phyloP scores from a whole-genome alignment of 2,888 invertebrate species.

The Synanthedon formicaeformis region DNA sequence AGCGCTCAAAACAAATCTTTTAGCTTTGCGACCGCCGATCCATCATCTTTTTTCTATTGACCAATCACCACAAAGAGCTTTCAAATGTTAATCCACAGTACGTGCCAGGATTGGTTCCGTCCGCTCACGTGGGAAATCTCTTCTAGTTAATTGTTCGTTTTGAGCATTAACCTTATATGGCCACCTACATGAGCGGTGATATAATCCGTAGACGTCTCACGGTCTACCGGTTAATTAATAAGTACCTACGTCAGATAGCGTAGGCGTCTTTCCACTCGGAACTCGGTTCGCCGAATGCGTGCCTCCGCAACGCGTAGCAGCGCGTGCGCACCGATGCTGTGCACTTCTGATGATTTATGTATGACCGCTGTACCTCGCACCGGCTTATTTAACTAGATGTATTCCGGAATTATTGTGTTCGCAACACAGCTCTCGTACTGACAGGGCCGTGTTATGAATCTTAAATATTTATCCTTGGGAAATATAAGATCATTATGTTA shows the following conservation, averaged over 20 bases:
- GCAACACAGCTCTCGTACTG: slow-evolving; percentile 36
- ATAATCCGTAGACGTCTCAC: slow-evolving; percentile 54
- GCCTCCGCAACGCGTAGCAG: not conserved
- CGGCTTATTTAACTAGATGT: slow-evolving; percentile 59
- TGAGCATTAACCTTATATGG: slow-evolving; percentile 67
- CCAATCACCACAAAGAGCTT: slow-evolving; percentile 60
- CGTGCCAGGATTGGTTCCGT: slow-evolving; percentile 63
- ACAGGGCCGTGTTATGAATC: slow-evolving; percentile 44
- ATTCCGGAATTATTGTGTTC: slow-evolving; percentile 57
- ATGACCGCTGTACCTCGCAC: slow-evolving; percentile 40
- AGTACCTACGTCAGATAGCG: slow-evolving; percentile 23
- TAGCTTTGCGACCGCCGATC: slow-evolving; percentile 52
- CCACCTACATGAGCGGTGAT: slow-evolving; percentile 65
- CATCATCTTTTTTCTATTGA: slow-evolving; percentile 65
- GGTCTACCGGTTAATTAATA: slow-evolving; percentile 15
- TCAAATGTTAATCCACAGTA: slow-evolving; percentile 63
- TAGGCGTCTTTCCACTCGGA: slow-evolving; percentile 54
- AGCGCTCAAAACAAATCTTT: slow-evolving; percentile 62
- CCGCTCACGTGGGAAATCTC: slow-evolving; percentile 49
- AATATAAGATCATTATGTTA: slow-evolving; percentile 1
- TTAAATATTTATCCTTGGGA: slow-evolving; percentile 1
- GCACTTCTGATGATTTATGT: slow-evolving; percentile 56
- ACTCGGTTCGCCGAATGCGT: slow-evolving; percentile 4
- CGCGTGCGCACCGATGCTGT: slow-evolving; percentile 29
- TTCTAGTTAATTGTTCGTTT: slow-evolving; percentile 24